Base-by-base conservation (phyloP, 2,888 invertebrate genomes). In the Andrena bicolor region DNA sequence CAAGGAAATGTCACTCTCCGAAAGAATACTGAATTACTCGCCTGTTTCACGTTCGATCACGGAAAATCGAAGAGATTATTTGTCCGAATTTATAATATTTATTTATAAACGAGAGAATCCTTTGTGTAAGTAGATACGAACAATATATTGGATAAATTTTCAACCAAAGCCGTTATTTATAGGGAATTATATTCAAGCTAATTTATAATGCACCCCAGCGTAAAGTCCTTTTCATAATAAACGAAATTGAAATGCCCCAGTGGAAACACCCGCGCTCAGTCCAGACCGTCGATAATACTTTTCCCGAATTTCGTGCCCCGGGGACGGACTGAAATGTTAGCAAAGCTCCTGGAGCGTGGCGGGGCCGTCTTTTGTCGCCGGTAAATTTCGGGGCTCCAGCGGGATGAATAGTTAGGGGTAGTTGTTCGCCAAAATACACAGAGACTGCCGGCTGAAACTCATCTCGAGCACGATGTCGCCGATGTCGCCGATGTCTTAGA, bases 401-500 rank as follows among this genome's bases (percentile, higher is more conserved):
- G 64, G 51, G 64, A 71, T 63, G 68, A 68, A 71, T 75, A 61
- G 77, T 73, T 68, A 63, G 16, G 35, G 56, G 49, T 80, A 30
- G 49, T 68, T 60, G 81, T 74, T 41, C 56, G 60, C 60, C 35
- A 66, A 86, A 84, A 83, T 83, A 82, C 79, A 82, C 81, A 75
- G 74, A 61, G 74, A 58, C 76, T 63, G 79, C 49, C 82, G 82
- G 84, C 72, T 77, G 81, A 84, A 83, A 78, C 86, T 76, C 86
- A 89, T 89, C 86, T 82, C 76, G 77, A 61, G 79, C 68, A 69
- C 76, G 80, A 84, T 79, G 79, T 83, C 82, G 70, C 85, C 76
- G 80, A 84, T 78, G 79, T 83, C 82, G 70, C 85, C 86, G 82
- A 89, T 87, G 88, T 89, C 88, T 90, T 89, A 85, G 90, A 90